Conservation (phyloP, 2,888 invertebrate species). For the Adineta ricciae region DNA sequence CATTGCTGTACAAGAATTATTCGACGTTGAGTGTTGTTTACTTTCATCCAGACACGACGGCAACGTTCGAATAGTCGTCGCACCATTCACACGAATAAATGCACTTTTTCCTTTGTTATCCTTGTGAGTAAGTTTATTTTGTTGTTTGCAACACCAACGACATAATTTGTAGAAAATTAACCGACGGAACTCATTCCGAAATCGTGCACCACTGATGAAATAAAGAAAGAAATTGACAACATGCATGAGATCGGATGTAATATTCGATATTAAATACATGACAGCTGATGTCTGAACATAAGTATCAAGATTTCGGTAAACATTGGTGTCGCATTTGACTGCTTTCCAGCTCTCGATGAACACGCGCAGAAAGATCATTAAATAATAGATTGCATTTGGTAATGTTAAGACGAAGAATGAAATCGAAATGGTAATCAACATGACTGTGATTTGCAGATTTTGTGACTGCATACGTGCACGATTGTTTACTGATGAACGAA, state of each 20-base stretch:
- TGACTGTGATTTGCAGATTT: conserved; percentile 11
- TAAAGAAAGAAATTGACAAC: conserved; percentile 29
- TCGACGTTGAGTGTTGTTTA: neutral
- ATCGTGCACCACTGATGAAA: conserved; percentile 30
- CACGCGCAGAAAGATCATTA: neutral
- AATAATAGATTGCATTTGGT: conserved; percentile 21
- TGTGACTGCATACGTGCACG: conserved; percentile 16
- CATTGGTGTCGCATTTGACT: neutral
- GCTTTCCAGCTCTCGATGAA: conserved; percentile 18
- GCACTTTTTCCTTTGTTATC: neutral
- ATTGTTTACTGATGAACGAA: neutral
- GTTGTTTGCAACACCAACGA: neutral
- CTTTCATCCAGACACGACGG: neutral
- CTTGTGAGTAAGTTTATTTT: neutral
- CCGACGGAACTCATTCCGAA: conserved; percentile 29
- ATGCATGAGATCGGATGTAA: neutral
- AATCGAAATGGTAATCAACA: conserved; percentile 11
- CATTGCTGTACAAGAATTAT: neutral
- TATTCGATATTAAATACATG: conserved; percentile 1
- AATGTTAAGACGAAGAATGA: conserved; percentile 15
- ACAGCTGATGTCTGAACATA: conserved; percentile 14
- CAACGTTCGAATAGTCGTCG: neutral
- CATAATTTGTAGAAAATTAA: conserved; percentile 9
- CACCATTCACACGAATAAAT: neutral
- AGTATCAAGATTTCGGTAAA: neutral